Percentiles rank a stretch among this genome's conserved stretches.
Evolutionary conservation across 2,113 vertebrate genomes (phyloP).

Genomic region (Rhinopomastus cyanomelas): DNA sequence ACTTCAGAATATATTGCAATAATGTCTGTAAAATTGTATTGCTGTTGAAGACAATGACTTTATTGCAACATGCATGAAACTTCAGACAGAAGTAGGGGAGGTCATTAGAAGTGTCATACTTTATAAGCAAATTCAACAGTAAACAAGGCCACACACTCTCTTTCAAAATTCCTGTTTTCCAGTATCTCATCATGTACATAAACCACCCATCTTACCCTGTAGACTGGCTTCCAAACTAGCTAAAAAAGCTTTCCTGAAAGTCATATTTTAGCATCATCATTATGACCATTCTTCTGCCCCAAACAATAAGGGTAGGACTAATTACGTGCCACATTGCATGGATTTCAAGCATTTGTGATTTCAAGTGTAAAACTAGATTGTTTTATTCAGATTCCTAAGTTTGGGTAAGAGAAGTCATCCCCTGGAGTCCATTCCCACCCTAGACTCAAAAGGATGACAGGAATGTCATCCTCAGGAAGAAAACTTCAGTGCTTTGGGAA

Average conservation of each 20-base stretch:
- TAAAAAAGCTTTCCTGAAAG: not conserved
- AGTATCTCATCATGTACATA: not conserved
- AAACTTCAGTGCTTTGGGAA: not conserved
- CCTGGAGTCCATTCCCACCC: not conserved
- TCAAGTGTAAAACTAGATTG: fast-evolving
- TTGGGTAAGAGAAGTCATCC: not conserved
- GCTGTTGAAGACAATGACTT: not conserved
- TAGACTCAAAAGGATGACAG: not conserved
- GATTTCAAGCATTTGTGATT: not conserved
- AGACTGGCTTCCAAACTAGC: not conserved
- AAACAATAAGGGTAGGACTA: not conserved
- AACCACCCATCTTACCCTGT: not conserved
- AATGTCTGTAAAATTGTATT: not conserved
- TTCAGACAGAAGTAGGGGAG: not conserved
- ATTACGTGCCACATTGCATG: fast-evolving
- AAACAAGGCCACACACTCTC: not conserved
- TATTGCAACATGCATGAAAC: not conserved
- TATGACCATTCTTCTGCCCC: not conserved
- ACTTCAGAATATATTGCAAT: not conserved
- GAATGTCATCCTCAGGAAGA: not conserved
- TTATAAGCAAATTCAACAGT: not conserved
- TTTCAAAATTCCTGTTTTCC: not conserved
- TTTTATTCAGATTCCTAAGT: not conserved
- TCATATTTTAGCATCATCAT: not conserved
- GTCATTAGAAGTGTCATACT: not conserved